Percentiles rank a stretch among this genome's conserved stretches.
These are phyloP conservation scores for Drosophila nr. perissopoda DNA, from an alignment of 2,888 invertebrate genomes.

Conservation along the genomic window DNA sequence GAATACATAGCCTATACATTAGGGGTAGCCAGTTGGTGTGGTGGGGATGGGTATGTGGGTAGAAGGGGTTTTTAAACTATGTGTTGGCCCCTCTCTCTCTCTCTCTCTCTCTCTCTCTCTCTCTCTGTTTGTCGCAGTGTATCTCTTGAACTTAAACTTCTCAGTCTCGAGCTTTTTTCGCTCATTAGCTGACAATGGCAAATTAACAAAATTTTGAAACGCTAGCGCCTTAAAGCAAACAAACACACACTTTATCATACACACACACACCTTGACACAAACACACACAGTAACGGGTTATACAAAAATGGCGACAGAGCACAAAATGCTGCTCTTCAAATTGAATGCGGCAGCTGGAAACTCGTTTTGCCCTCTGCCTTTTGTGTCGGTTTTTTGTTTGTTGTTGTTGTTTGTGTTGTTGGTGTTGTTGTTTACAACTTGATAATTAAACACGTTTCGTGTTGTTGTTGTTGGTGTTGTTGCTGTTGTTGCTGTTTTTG, in stretches of 20 bases:
- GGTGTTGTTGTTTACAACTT: constrained; percentile 73
- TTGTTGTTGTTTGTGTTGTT: constrained; percentile 37
- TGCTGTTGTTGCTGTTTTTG: constrained; percentile 52
- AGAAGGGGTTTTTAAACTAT: constrained; percentile 12
- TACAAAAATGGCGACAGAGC: constrained; percentile 49
- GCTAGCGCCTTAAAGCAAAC: constrained; percentile 24
- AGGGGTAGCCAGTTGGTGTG: neutral
- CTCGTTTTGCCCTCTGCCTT: constrained; percentile 5
- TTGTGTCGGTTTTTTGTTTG: constrained; percentile 31
- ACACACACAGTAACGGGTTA: constrained; percentile 1
- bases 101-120: neutral
- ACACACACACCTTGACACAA: constrained; percentile 16
- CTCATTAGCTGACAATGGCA: constrained; percentile 62
- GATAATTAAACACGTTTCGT: constrained; percentile 75
- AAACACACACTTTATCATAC: constrained; percentile 22
- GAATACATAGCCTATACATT: neutral
- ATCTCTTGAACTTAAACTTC: neutral
- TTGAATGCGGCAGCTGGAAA: constrained; percentile 56
- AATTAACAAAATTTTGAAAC: constrained; percentile 48
- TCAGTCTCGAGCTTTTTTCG: constrained; percentile 10
- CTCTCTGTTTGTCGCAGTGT: neutral
- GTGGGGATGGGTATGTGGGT: neutral
- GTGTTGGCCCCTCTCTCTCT: neutral
- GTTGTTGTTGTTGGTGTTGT: constrained; percentile 35
- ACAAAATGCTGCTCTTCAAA: constrained; percentile 48